A percentile compares a stretch with the other conserved stretches of the same genome.
phyloP scores from a whole-genome alignment of 30 jellyfish, hydroid and myxozoan genomes.

The Thelohanellus kitauei region DNA sequence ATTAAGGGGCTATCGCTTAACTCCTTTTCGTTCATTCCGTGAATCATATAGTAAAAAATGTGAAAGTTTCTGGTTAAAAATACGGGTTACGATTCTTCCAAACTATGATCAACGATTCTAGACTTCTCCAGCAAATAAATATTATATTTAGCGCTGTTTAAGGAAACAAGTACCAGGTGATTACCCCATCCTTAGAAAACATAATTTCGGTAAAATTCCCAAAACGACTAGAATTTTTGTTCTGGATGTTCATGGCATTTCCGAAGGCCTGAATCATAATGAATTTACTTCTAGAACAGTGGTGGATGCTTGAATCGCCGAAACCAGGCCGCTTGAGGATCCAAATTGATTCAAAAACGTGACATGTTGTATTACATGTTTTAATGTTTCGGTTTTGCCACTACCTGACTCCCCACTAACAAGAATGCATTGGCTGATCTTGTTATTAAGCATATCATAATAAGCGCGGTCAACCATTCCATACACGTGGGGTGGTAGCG shows the following conservation, averaged over 20 bases:
- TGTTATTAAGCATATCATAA: conserved; percentile 24
- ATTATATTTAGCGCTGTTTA: conserved; percentile 46
- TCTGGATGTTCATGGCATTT: conserved; percentile 43
- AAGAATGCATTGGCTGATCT: conserved; percentile 41
- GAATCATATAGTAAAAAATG: conserved; percentile 35
- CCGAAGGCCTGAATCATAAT: conserved; percentile 5
- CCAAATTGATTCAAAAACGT: conserved; percentile 40
- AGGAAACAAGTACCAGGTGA: conserved; percentile 29
- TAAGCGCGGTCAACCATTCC: conserved; percentile 63
- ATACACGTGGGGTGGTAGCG: conserved; percentile 51
- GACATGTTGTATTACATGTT: conserved; percentile 37
- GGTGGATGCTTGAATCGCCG: conserved; percentile 48
- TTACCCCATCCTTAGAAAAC: conserved; percentile 66
- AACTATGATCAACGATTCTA: conserved; percentile 47
- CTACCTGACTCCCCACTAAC: conserved; percentile 78
- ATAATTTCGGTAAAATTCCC: conserved; percentile 55
- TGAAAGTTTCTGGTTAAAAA: conserved; percentile 23
- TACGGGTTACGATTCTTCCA: conserved; percentile 18
- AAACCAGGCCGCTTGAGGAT: conserved; percentile 31
- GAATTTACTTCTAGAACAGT: conserved; percentile 49
- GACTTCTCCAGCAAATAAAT: conserved; percentile 55
- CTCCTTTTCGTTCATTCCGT: too few species aligned
- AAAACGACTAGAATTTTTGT: conserved; percentile 57
- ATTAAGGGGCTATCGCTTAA: too few species aligned
- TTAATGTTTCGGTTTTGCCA: conserved; percentile 69